These are phyloP conservation scores for Tipula unca DNA, from an alignment of 2,888 invertebrate species.

Conservation along the genomic window DNA sequence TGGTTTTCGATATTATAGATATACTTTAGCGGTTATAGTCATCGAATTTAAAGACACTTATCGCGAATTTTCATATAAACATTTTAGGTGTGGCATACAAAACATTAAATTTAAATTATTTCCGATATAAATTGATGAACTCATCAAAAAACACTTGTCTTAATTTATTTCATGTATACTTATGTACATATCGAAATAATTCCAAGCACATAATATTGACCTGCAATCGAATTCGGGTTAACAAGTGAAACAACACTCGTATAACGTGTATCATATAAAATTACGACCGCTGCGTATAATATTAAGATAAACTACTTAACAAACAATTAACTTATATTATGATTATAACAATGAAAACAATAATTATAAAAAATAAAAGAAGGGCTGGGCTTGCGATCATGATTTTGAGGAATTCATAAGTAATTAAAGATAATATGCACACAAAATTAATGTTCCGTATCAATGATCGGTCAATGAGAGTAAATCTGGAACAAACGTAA, in stretches of 20 bases:
- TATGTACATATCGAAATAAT: too few relatives aligned
- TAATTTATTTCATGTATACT: too few relatives aligned
- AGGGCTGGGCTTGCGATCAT: background rate
- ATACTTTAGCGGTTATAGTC: background rate
- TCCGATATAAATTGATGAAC: background rate
- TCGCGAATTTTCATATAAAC: background rate
- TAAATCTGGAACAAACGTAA: background rate
- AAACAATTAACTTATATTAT: background rate
- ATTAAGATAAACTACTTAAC: background rate
- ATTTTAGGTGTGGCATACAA: background rate
- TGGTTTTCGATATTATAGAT: background rate
- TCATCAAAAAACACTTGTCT: background rate
- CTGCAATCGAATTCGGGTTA: background rate
- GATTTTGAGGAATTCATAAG: background rate
- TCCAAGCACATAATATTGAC: too few relatives aligned
- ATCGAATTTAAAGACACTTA: background rate
- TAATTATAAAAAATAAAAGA: background rate
- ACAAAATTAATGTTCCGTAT: background rate
- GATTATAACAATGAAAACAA: background rate
- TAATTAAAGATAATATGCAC: background rate
- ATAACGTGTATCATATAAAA: background rate
- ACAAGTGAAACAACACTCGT: too few relatives aligned
- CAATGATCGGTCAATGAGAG: background rate
- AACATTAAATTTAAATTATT: background rate
- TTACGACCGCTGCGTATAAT: background rate